A percentile compares a stretch with the other conserved stretches of the same genome.
Evolutionary conservation across 2,113 vertebrate genomes (phyloP).

Genomic region (Zosterops borbonicus): DNA sequence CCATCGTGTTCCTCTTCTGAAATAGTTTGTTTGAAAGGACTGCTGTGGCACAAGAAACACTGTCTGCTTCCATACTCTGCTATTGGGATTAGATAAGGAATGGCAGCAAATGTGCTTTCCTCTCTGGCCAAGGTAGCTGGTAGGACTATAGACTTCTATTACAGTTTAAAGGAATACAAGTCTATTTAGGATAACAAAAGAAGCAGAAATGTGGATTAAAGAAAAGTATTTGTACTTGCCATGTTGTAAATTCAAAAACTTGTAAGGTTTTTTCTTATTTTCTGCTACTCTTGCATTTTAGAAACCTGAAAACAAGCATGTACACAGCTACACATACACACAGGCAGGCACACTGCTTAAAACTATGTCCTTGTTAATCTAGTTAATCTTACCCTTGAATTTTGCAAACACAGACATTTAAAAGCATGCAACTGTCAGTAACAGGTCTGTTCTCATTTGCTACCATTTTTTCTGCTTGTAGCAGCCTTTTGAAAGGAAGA

Average conservation of each 20-base stretch:
- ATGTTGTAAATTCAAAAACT: neutral
- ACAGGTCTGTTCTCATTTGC: neutral
- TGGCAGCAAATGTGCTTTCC: neutral
- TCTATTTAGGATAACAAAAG: neutral
- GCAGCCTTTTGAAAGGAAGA: neutral
- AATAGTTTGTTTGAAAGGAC: neutral
- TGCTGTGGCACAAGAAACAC: neutral
- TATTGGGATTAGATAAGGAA: neutral
- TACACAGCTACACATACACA: neutral
- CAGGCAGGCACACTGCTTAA: neutral
- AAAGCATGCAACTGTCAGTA: neutral
- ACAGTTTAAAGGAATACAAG: neutral
- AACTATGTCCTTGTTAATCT: neutral
- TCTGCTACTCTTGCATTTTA: neutral
- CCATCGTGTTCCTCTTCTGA: neutral
- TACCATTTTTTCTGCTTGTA: neutral
- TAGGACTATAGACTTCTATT: neutral
- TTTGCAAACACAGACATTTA: neutral
- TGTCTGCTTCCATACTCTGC: neutral
- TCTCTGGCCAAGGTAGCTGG: neutral
- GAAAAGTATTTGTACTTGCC: neutral
- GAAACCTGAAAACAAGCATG: neutral
- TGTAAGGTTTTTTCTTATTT: neutral
- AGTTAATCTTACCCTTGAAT: neutral
- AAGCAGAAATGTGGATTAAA: neutral